A percentile compares a stretch with the other conserved stretches of the same genome.
phyloP scores from a whole-genome alignment of 2,888 invertebrate species.

The Dastarcus helophoroides region DNA sequence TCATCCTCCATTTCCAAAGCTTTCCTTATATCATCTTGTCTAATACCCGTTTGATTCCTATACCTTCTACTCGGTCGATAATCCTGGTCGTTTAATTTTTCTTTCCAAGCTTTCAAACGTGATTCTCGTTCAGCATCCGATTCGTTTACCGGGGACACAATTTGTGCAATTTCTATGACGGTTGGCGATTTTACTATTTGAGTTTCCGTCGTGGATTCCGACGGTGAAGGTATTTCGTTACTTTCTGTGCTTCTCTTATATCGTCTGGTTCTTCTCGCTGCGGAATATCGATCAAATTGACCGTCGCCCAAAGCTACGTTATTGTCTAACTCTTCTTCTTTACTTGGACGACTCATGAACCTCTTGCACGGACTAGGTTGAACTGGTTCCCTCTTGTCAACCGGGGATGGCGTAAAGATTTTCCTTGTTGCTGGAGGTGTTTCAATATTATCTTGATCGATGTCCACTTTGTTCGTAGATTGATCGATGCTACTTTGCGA shows the following conservation, averaged over 20 bases:
- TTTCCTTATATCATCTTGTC: constrained; percentile 58
- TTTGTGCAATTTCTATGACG: constrained; percentile 43
- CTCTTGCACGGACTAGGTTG: constrained; percentile 44
- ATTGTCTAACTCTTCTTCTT: constrained; percentile 33
- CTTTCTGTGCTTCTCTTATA: constrained; percentile 56
- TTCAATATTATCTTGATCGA: constrained; percentile 84
- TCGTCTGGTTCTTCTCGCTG: constrained; percentile 67
- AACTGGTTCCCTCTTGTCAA: constrained; percentile 40
- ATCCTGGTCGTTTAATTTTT: constrained; percentile 43
- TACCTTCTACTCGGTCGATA: constrained; percentile 12
- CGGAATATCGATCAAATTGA: constrained; percentile 76
- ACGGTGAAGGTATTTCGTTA: constrained; percentile 39
- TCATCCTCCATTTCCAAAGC: constrained; percentile 42
- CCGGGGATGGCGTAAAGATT: constrained; percentile 51
- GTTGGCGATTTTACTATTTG: constrained; percentile 24
- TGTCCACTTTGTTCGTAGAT: constrained; percentile 57
- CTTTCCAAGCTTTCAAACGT: constrained; percentile 60
- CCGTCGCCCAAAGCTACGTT: constrained; percentile 56
- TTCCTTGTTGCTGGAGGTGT: constrained; percentile 75
- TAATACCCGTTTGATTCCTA: constrained; percentile 57
- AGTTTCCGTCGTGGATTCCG: constrained; percentile 41
- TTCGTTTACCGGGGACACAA: constrained; percentile 41
- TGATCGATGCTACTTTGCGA: constrained; percentile 18
- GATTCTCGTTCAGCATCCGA: too few species aligned
- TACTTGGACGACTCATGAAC: constrained; percentile 31